phyloP scores from a whole-genome alignment of 2,888 invertebrate genomes.

The Eupithecia insigniata region DNA sequence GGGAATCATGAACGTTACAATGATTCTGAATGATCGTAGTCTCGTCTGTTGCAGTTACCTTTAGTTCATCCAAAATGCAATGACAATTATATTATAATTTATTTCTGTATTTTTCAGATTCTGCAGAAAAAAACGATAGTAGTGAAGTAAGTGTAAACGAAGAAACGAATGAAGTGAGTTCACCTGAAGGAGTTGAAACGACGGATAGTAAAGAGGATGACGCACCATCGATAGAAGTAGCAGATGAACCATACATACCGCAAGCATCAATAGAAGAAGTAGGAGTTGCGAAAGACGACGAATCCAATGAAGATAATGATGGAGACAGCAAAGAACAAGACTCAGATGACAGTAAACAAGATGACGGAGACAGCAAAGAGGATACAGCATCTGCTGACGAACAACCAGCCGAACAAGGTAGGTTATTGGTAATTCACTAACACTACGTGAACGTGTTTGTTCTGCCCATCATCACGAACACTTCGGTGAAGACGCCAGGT shows the following conservation, averaged over 20 bases:
- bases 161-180: constrained; percentile 74
- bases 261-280: constrained; percentile 79
- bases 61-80: not conserved
- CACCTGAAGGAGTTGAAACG: constrained; percentile 68
- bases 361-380: constrained; percentile 66
- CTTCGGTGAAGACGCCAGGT: no score
- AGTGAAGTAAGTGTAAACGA: constrained; percentile 78
- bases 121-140: constrained; percentile 80
- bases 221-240: constrained; percentile 74
- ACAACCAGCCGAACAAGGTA: constrained; percentile 73
- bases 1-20: constrained; percentile 3
- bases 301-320: constrained; percentile 74
- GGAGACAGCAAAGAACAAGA: constrained; percentile 62
- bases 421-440: no score
- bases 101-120: constrained; percentile 59
- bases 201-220: constrained; percentile 66
- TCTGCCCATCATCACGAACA: no score
- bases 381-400: constrained; percentile 77
- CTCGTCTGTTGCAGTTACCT: not conserved
- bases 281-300: constrained; percentile 63
- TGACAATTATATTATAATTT: not conserved
- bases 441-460: no score
- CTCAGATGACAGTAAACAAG: constrained; percentile 55
- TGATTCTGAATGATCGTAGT: not conserved
- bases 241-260: constrained; percentile 78